Evolutionary conservation across 30 jellyfish, hydroid and myxozoan genomes (phyloP).

Genomic region (Pseudorhiza aurosa): DNA sequence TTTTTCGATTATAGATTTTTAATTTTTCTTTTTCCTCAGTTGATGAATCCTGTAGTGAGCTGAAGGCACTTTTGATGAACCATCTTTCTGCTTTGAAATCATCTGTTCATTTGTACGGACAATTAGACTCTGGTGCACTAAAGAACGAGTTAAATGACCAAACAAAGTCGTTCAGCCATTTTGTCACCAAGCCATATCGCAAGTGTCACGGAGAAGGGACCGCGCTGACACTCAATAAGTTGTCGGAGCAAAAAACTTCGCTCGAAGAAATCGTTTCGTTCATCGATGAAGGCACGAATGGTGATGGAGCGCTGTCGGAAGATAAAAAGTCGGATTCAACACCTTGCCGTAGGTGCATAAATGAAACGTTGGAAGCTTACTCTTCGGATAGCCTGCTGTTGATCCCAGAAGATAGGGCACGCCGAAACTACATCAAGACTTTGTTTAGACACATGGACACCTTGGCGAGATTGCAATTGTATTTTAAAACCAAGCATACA

Average conservation of each 20-base stretch:
- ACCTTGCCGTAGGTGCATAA: conserved; percentile 48
- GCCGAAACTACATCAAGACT: conserved; percentile 71
- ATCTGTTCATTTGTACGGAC: conserved; percentile 10
- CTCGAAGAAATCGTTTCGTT: conserved; percentile 14
- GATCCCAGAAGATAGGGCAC: conserved; percentile 31
- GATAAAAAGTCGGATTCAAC: conserved; percentile 37
- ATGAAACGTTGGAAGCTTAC: conserved; percentile 43
- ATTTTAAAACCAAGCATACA: conserved; percentile 52
- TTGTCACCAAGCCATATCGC: conserved; percentile 45
- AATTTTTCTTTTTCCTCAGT: background rate
- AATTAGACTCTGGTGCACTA: conserved; percentile 1
- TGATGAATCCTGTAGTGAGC: background rate
- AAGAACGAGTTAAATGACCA: conserved; percentile 19
- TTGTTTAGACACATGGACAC: conserved; percentile 80
- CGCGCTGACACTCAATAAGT: conserved; percentile 12
- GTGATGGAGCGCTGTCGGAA: conserved; percentile 23
- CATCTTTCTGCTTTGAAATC: conserved; percentile 27
- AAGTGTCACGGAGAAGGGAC: conserved; percentile 28
- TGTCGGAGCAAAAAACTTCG: conserved; percentile 26
- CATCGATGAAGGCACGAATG: conserved; percentile 15
- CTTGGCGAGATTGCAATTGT: conserved; percentile 79
- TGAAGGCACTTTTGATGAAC: background rate
- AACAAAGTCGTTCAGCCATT: conserved; percentile 41
- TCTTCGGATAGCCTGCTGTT: conserved; percentile 51
- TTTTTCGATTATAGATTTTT: no score